phyloP scores from a whole-genome alignment of 2,113 vertebrate species.

The Argyrosomus japonicus region DNA sequence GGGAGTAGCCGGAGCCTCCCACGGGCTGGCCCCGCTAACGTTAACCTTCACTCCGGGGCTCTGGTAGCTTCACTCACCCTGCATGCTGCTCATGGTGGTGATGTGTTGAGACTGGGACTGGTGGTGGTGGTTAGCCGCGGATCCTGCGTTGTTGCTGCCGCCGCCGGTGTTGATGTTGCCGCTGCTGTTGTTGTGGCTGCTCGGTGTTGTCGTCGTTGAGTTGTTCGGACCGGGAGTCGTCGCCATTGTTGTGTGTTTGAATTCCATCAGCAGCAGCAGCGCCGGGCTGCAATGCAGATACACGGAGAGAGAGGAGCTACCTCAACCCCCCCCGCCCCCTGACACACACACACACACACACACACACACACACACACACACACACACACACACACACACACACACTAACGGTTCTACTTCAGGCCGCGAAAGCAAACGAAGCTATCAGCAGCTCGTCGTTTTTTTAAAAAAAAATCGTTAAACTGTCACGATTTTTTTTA shows the following conservation, averaged over 20 bases:
- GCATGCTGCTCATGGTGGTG: conserved; percentile 91
- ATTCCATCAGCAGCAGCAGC: conserved; percentile 80
- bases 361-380: no score
- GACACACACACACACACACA: no score
- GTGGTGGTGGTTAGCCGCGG: conserved; percentile 71
- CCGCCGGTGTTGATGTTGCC: conserved; percentile 74
- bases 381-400: no score
- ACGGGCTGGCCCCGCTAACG: conserved; percentile 62
- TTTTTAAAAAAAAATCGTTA: neutral
- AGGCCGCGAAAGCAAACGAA: neutral
- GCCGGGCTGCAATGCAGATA: conserved; percentile 88
- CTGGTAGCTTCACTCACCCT: conserved; percentile 84
- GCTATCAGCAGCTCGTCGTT: neutral
- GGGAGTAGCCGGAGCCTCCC: conserved; percentile 66
- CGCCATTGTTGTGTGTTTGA: conserved; percentile 92
- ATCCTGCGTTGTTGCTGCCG: conserved; percentile 63
- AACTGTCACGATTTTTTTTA: neutral
- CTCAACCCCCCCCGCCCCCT: no score
- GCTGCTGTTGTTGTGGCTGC: conserved; percentile 70
- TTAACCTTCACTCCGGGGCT: conserved; percentile 66
- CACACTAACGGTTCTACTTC: neutral
- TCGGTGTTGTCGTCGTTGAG: conserved; percentile 74
- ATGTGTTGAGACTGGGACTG: conserved; percentile 79
- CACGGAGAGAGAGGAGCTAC: conserved; percentile 33
- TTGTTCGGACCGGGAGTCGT: conserved; percentile 89